Conservation (phyloP, 2,888 invertebrate species). For the Himalopsyche tibetana region DNA sequence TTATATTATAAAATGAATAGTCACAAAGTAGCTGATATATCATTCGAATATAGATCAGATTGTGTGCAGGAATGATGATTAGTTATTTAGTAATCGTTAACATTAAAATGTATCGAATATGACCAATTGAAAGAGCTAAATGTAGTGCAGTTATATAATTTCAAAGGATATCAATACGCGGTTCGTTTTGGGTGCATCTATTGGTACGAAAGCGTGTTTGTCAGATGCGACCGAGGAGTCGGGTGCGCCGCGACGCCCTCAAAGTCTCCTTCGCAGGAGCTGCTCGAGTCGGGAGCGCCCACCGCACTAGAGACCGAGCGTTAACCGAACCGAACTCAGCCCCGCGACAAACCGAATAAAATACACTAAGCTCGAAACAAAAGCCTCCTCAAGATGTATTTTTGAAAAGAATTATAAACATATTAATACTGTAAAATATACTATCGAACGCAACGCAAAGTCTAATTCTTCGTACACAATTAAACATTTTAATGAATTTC, state of each 20-base stretch:
- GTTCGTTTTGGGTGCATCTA: not conserved
- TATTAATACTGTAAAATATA: no score
- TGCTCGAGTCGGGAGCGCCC: not conserved
- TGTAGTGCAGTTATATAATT: not conserved
- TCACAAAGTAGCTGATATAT: no score
- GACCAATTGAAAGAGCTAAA: no score
- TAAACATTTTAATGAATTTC: no score
- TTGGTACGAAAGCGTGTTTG: conserved; percentile 6
- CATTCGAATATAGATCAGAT: no score
- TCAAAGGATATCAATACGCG: not conserved
- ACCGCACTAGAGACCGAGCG: conserved; percentile 7
- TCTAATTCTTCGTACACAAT: no score
- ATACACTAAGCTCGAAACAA: not conserved
- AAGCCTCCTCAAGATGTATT: not conserved
- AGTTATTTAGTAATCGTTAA: no score
- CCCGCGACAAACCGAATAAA: not conserved
- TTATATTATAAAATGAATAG: no score
- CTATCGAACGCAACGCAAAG: no score
- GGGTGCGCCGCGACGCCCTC: conserved; percentile 26
- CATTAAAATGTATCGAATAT: no score
- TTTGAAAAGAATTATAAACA: no score
- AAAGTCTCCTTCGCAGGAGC: not conserved
- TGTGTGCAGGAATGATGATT: no score
- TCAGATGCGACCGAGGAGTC: not conserved
- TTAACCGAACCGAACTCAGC: not conserved